These are phyloP conservation scores for Cryptus viduatorius DNA, from an alignment of 2,888 invertebrate species.

Conservation along the genomic window DNA sequence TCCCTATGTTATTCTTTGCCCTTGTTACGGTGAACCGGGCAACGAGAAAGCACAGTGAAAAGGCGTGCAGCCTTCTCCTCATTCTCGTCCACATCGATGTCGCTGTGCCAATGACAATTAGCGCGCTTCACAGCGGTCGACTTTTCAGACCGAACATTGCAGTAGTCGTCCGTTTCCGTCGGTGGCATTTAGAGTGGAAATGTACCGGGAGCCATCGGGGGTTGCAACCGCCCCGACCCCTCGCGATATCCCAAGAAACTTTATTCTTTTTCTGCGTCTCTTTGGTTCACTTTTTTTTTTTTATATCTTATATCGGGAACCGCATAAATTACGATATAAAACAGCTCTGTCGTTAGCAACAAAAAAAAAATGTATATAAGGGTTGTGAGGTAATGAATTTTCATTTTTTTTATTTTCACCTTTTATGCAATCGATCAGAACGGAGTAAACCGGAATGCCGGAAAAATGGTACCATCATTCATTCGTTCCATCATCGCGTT, in stretches of 20 bases:
- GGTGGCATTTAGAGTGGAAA: conserved; percentile 75
- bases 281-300: too few relatives aligned
- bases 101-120: conserved; percentile 72
- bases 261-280: too few relatives aligned
- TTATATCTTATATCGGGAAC: too few relatives aligned
- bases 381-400: too few relatives aligned
- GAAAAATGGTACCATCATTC: background rate
- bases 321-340: too few relatives aligned
- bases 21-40: conserved; percentile 30
- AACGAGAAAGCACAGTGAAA: conserved; percentile 25
- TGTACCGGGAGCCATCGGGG: conserved; percentile 67
- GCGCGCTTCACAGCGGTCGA: conserved; percentile 76
- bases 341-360: too few relatives aligned
- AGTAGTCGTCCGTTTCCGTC: conserved; percentile 69
- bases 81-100: conserved; percentile 55
- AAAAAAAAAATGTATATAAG: too few relatives aligned
- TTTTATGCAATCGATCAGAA: background rate
- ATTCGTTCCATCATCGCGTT: background rate
- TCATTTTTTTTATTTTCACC: too few relatives aligned
- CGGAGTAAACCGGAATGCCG: background rate
- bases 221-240: too few relatives aligned
- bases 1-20: conserved; percentile 52
- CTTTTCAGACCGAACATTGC: conserved; percentile 70
- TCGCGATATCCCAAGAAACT: too few relatives aligned
- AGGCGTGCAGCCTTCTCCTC: conserved; percentile 26